Evolutionary conservation across 2,113 vertebrate species (phyloP), one percentile per base, ranked within the genome.

Genomic region (Dascyllus trimaculatus): DNA sequence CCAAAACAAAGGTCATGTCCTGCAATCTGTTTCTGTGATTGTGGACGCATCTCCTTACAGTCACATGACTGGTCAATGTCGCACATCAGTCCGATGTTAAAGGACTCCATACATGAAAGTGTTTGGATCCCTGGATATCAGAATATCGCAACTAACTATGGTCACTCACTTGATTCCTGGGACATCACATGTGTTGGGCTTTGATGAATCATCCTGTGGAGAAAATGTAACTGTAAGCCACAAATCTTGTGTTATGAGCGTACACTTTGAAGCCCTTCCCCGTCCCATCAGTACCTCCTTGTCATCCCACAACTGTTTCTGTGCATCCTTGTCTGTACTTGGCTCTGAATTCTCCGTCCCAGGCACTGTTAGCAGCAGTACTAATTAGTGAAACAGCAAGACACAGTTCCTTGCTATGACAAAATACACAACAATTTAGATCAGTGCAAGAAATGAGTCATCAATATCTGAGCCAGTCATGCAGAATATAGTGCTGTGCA

Each of bases 101-200:
- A 35, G 7, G 32, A 8, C 32, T 35, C 7, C 32, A 35, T 35
- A 35, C 7, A 8, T 35, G 7, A 35, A 35, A 1, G 32, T 8
- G 32, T 35, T 8, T 8, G 32, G 7, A 8, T 35, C 6, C 7
- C 32, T 35, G 32, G 40, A 13, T 43, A 8, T 43, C 32, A 35
- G 7, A 43, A 43, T 14, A 35, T 65, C n/a, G 43, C 15, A 60
- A 61, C 3, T 22, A 26, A 58, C 0, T 15, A 24, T 18, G 51
- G 51, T n/a, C 38, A 96, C 97, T 96, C 90, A 99, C 98, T 97
- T 99, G 93, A 99, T 99, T 94, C 98, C 98, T 4, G 98, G 98
- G 85, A 99, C 98, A 86, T 99, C 97, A 80, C 97, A 98, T 18
- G 97, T 96, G 90, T 98, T 99, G 61, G 96, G 95, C 88, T 96